Evolutionary conservation across 1,140 invertebrate species (phyloP), one percentile per base, ranked within the genome.

Genomic region (Agrilus planipennis): DNA sequence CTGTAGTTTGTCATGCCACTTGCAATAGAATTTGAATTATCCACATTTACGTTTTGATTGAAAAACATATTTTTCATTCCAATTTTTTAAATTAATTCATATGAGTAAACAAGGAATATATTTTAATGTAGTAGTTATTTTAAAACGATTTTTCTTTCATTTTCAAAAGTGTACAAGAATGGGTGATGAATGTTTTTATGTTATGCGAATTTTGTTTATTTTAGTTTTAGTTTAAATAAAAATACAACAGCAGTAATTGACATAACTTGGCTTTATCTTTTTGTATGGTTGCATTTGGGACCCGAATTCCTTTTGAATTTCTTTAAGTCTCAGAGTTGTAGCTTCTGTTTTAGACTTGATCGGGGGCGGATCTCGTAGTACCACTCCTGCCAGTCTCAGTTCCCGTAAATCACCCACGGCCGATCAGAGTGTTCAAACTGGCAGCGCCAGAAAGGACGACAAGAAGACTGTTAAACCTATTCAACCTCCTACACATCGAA

Each of bases 401-500:
- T 71, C 77, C 25, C 69, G 79, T 55, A 80, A 86, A 64, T 84
- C 84, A 47, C 83, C 85, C 27, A 87, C 85, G 3, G 75, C 77
- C 41, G 88, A 92, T 61, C 81, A 88, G 58, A 76, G 79, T 42
- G 79, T 79, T 35, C 86, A 91, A 63, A 54, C 52, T 6, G 54
- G 56, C 11, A 52, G 52, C 18, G 35, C 39, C 0, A 34, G 28
- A 12, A 46, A 46, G 17, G 48, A 47, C 20, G 55, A 61, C 41
- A 55, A 57, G n/a, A 59, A 58, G 41, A 54, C 53, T 35, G 49
- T 52, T 9, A 48, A 50, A 36, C 59, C 59, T 2, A 61, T 60
- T 23, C 59, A 61, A 27, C 54, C 57, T 28, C 55, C 58, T n/a
- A 52, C 54, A 11, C 49, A 49, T 37, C 18, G 47, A 11, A 42